Percentiles rank a stretch among this genome's conserved stretches.
phyloP scores from a whole-genome alignment of 2,888 invertebrate species.

The Leptinotarsa rubiginosa region DNA sequence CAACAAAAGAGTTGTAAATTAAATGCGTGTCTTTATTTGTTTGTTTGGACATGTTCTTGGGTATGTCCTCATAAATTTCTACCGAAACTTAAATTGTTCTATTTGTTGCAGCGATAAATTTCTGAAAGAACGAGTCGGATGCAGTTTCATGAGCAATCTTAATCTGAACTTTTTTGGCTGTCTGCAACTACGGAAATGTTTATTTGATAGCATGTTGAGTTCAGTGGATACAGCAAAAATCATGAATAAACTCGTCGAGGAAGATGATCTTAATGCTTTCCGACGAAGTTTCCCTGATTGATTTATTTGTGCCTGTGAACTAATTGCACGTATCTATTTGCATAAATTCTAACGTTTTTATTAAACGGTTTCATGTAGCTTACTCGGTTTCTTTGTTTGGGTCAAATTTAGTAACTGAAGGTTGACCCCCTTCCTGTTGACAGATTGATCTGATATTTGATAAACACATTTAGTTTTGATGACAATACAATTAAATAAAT shows the following conservation, averaged over 20 bases:
- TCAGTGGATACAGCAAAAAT: neutral
- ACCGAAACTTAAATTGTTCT: constrained; percentile 10
- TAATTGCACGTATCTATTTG: too few relatives aligned
- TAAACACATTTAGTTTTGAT: too few relatives aligned
- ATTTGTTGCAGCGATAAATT: constrained; percentile 19
- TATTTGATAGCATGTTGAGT: neutral
- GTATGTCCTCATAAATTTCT: constrained; percentile 24
- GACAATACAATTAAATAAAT: too few relatives aligned
- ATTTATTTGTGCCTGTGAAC: too few relatives aligned
- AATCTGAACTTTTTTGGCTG: constrained; percentile 9
- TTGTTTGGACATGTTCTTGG: constrained; percentile 21
- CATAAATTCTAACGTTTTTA: too few relatives aligned
- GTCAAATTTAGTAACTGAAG: too few relatives aligned
- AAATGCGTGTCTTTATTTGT: constrained; percentile 20
- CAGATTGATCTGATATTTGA: too few relatives aligned
- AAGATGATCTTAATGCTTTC: neutral
- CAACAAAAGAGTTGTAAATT: constrained; percentile 20
- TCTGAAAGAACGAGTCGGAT: constrained; percentile 3
- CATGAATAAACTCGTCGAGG: neutral
- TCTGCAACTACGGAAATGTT: neutral
- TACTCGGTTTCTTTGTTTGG: too few relatives aligned
- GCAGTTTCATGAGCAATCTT: constrained; percentile 8
- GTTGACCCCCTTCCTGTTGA: too few relatives aligned
- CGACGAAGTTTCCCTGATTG: too few relatives aligned
- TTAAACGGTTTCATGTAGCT: too few relatives aligned